A percentile compares a stretch with the other conserved stretches of the same genome.
Evolutionary conservation across 2,888 invertebrate genomes (phyloP).

Genomic region (Unio delphinus): DNA sequence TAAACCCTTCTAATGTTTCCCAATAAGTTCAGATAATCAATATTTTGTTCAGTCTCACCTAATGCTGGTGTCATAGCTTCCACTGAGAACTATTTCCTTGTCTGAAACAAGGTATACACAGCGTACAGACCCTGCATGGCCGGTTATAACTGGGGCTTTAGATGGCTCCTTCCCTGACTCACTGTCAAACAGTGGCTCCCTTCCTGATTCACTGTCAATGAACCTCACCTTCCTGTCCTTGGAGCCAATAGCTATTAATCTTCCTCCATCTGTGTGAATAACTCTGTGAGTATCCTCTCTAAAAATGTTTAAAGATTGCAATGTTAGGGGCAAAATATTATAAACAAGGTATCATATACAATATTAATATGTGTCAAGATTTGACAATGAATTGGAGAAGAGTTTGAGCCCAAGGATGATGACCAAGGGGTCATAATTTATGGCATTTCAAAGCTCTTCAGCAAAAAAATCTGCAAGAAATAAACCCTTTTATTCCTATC

Average conservation of each 20-base stretch:
- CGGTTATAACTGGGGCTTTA: conserved; percentile 60
- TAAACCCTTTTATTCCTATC: too few relatives aligned
- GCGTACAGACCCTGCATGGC: conserved; percentile 70
- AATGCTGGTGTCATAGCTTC: conserved; percentile 71
- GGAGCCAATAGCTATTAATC: conserved; percentile 65
- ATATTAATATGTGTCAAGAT: too few relatives aligned
- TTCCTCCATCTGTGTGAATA: conserved; percentile 67
- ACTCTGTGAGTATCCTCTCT: conserved; percentile 65
- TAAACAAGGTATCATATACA: too few relatives aligned
- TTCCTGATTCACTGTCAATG: conserved; percentile 42
- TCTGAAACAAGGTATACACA: conserved; percentile 63
- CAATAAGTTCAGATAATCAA: too few relatives aligned
- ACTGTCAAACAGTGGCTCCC: conserved; percentile 54
- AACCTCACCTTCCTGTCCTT: conserved; percentile 67
- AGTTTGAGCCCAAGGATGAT: too few relatives aligned
- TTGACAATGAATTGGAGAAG: too few relatives aligned
- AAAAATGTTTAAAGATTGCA: conserved; percentile 5
- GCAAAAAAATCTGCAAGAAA: too few relatives aligned
- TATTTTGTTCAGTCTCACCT: conserved; percentile 46
- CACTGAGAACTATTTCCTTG: conserved; percentile 63
- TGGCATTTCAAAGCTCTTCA: too few relatives aligned
- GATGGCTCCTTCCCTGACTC: conserved; percentile 43
- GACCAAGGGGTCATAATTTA: too few relatives aligned
- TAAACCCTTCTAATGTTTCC: too few relatives aligned
- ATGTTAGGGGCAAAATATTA: too few relatives aligned